Evolutionary conservation across 2,888 invertebrate species (phyloP).

Genomic region (Tachina fera): DNA sequence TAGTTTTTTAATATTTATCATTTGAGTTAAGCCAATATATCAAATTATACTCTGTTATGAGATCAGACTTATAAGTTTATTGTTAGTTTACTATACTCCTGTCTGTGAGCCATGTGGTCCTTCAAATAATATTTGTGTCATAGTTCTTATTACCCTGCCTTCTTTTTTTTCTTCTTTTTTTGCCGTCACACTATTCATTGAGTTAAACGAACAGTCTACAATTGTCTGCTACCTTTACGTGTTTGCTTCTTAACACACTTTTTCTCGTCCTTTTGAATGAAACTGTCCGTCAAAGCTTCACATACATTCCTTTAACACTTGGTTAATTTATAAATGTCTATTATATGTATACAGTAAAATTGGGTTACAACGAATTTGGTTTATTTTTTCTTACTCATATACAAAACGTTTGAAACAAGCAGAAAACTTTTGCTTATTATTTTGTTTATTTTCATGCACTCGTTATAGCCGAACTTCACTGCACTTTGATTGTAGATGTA

Average conservation of each 20-base stretch:
- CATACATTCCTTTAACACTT: conserved; percentile 18
- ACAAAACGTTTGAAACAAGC: too few species aligned
- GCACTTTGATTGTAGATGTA: background rate
- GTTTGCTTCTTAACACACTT: conserved; percentile 26
- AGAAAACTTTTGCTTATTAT: too few species aligned
- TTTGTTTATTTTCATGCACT: too few species aligned
- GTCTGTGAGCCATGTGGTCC: conserved; percentile 23
- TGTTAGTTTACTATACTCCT: background rate
- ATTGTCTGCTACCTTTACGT: conserved; percentile 15
- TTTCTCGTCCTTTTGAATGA: conserved; percentile 6
- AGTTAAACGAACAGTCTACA: background rate
- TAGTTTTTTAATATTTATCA: too few species aligned
- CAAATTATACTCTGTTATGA: too few species aligned
- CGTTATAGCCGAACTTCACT: too few species aligned
- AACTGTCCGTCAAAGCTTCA: background rate
- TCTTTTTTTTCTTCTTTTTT: background rate
- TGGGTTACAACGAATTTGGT: too few species aligned
- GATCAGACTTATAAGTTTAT: too few species aligned
- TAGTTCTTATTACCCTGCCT: conserved; percentile 14
- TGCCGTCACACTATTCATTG: background rate
- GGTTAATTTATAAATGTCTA: background rate
- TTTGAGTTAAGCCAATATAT: too few species aligned
- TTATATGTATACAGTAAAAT: background rate
- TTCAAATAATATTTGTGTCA: conserved; percentile 32
- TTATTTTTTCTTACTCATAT: too few species aligned